phyloP scores from a whole-genome alignment of 92 coral and sea anemone species.

The Bergia puertoricense region DNA sequence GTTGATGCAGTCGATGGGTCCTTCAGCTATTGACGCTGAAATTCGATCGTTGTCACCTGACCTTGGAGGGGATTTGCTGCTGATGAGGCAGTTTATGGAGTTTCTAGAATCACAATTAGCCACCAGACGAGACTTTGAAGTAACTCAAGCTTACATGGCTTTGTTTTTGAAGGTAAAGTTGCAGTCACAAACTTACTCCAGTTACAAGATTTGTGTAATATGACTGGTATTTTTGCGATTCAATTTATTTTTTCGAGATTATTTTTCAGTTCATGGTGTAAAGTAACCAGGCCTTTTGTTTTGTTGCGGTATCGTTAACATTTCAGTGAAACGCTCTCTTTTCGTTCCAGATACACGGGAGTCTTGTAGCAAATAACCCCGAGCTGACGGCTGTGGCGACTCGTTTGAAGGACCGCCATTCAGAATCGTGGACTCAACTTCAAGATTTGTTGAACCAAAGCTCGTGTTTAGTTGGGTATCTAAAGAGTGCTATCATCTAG shows the following conservation, averaged over 20 bases:
- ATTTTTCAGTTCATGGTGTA: too few species aligned
- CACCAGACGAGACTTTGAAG: constrained; percentile 84
- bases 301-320: neutral
- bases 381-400: constrained; percentile 66
- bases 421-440: constrained; percentile 73
- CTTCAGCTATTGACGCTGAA: constrained; percentile 90
- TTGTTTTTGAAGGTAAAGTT: constrained; percentile 82
- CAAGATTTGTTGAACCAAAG: constrained; percentile 88
- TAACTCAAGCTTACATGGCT: constrained; percentile 85
- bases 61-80: constrained; percentile 81
- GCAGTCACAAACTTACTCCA: neutral
- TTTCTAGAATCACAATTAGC: constrained; percentile 74
- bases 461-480: constrained; percentile 82
- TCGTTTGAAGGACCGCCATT: constrained; percentile 71
- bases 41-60: constrained; percentile 86
- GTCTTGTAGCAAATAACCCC: constrained; percentile 60
- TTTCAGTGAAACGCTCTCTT: neutral
- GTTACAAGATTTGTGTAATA: neutral
- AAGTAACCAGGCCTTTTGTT: neutral
- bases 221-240: too few species aligned
- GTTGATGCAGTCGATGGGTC: constrained; percentile 80
- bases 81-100: constrained; percentile 84
- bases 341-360: constrained; percentile 83
- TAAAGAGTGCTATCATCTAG: constrained; percentile 94
- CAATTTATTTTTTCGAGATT: too few species aligned